Percentiles rank a stretch among this genome's conserved stretches.
Conservation (phyloP, 2,888 invertebrate species). For the Cremastinae sp. region DNA sequence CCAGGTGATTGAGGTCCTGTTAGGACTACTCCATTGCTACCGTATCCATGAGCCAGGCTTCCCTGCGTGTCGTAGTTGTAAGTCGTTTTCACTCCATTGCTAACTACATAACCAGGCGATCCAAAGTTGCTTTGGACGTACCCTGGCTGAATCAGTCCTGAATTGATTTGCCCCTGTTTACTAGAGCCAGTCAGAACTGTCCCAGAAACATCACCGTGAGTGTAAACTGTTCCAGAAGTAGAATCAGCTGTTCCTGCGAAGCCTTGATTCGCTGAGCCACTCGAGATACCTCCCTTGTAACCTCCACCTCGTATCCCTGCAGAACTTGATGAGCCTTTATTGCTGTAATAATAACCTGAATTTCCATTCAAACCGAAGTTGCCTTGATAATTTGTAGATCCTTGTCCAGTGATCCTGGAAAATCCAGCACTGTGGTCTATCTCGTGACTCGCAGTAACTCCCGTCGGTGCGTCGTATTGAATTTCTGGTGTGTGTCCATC, state of each 20-base stretch:
- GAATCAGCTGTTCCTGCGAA: constrained; percentile 60
- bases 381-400: constrained; percentile 43
- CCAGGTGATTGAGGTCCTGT: constrained; percentile 57
- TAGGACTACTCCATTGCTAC: constrained; percentile 54
- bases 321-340: constrained; percentile 4
- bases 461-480: constrained; percentile 36
- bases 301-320: constrained; percentile 5
- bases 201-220: constrained; percentile 64
- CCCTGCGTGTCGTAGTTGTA: constrained; percentile 49
- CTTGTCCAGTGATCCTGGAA: constrained; percentile 19
- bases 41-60: constrained; percentile 25
- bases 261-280: constrained; percentile 60
- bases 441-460: constrained; percentile 19
- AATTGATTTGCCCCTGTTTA: constrained; percentile 63
- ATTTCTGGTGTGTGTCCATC: constrained; percentile 23
- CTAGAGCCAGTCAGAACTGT: constrained; percentile 52
- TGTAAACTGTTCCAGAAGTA: constrained; percentile 63
- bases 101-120: constrained; percentile 67
- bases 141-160: constrained; percentile 65
- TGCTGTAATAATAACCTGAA: constrained; percentile 14
- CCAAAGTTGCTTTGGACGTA: constrained; percentile 65
- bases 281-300: constrained; percentile 52
- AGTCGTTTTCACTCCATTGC: constrained; percentile 64
- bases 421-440: constrained; percentile 25
- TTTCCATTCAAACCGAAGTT: constrained; percentile 35